Percentiles rank a stretch among this genome's conserved stretches.
Evolutionary conservation across 1,140 invertebrate genomes (phyloP).

Genomic region (Argopecten irradians): DNA sequence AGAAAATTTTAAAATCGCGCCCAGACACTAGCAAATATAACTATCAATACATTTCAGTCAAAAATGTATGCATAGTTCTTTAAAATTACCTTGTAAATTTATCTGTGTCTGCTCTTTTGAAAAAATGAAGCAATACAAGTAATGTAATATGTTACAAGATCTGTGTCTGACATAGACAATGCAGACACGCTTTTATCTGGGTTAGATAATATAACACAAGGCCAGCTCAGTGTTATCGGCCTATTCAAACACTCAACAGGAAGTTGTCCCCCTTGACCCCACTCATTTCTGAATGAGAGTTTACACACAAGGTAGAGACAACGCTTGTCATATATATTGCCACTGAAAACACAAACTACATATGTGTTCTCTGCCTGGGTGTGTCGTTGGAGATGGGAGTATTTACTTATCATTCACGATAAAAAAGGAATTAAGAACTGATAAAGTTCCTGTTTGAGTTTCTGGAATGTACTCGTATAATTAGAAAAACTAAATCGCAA

Average conservation of each 20-base stretch:
- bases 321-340: not conserved
- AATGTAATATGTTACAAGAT: no score
- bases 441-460: not conserved
- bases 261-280: slow-evolving; percentile 19
- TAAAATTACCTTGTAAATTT: no score
- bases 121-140: no score
- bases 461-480: no score
- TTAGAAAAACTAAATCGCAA: no score
- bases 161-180: no score
- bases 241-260: not conserved
- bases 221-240: not conserved
- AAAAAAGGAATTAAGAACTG: not conserved
- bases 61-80: no score
- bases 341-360: not conserved
- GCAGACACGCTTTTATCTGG: not conserved
- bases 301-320: not conserved
- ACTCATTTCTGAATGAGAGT: not conserved
- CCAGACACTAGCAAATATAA: no score
- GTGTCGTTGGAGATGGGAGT: not conserved
- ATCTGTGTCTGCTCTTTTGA: no score
- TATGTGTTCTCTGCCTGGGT: not conserved
- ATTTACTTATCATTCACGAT: not conserved
- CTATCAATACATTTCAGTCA: no score
- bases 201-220: slow-evolving; percentile 9
- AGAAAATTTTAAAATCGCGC: no score